Evolutionary conservation across 2,888 invertebrate species (phyloP), one percentile per base, ranked within the genome.

Genomic region (Gortyna flavago): DNA sequence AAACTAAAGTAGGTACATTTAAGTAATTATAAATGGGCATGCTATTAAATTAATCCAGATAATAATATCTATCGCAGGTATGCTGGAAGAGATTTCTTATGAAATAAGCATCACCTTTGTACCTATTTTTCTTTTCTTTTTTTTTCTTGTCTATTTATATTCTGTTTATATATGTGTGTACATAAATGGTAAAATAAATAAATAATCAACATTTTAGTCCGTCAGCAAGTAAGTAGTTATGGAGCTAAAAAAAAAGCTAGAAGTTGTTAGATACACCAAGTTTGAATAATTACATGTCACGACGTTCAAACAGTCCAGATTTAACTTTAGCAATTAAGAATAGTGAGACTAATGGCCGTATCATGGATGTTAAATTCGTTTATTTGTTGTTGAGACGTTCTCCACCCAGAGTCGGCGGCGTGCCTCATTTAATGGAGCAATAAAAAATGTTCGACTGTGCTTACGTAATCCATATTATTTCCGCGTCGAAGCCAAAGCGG

Each of bases 381-480:
- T 94, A 94, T 95, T 95, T 94, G 94, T 93, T 89, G 88, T 85
- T 90, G 91, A 93, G 91, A 93, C 92, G 92, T 93, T 94, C 93
- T 95, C 95, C 95, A 96, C 95, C 95, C 95, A 93, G 89, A 91
- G 92, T 90, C 91, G 93, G 91, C 94, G 91, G 93, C 93, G 96
- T 95, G 96, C 96, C 96, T 96, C 96, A 95, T 96, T 95, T 96
- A 95, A 96, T 96, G 93, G 95, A 94, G 95, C 94, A 95, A 96
- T 96, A 96, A 96, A 96, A 96, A 96, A 96, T 94, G 95, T 95
- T 96, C 96, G 96, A 95, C 95, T 95, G 90, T 90, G 94, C 95
- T 96, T 96, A 96, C 96, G 96, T 96, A 96, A 96, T 94, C 93
- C 93, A 92, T 95, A 94, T 95, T 95, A 96, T 96, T 96, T 96